Conservation (phyloP, 92 coral and sea anemone species). For the Phenganax stokvisi region DNA sequence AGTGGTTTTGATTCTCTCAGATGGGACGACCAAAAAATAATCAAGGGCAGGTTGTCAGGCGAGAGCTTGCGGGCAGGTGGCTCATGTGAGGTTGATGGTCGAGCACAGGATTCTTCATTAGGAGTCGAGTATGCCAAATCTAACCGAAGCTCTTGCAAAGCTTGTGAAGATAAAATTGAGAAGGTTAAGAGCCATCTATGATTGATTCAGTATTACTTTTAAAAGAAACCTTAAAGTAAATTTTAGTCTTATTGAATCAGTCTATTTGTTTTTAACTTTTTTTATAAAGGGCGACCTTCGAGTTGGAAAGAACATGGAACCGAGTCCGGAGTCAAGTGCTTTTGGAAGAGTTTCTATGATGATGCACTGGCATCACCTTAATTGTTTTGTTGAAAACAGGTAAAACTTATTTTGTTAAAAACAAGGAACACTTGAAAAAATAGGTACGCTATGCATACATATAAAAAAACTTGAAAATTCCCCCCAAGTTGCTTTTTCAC, state of each 20-base stretch:
- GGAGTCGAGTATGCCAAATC: slow-evolving; percentile 92
- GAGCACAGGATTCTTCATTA: slow-evolving; percentile 25
- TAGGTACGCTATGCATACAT: background rate
- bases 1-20: slow-evolving; percentile 80
- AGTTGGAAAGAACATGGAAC: slow-evolving; percentile 84
- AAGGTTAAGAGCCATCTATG: slow-evolving; percentile 47
- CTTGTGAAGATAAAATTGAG: slow-evolving; percentile 81
- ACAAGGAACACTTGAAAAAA: background rate
- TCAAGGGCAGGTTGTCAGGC: slow-evolving; percentile 49
- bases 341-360: slow-evolving; percentile 60
- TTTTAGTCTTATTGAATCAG: background rate
- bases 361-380: slow-evolving; percentile 89
- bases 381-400: slow-evolving; percentile 64
- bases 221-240: no score
- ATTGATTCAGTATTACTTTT: no score
- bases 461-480: background rate
- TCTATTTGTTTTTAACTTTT: background rate
- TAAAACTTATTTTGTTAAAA: slow-evolving; percentile 2
- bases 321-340: slow-evolving; percentile 67
- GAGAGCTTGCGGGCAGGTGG: slow-evolving; percentile 44
- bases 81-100: slow-evolving; percentile 34
- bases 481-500: no score
- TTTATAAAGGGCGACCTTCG: slow-evolving; percentile 73
- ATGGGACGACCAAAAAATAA: slow-evolving; percentile 91
- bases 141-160: slow-evolving; percentile 82